A percentile compares a stretch with the other conserved stretches of the same genome.
Conservation (phyloP, 2,113 vertebrate genomes). For the Morone saxatilis region DNA sequence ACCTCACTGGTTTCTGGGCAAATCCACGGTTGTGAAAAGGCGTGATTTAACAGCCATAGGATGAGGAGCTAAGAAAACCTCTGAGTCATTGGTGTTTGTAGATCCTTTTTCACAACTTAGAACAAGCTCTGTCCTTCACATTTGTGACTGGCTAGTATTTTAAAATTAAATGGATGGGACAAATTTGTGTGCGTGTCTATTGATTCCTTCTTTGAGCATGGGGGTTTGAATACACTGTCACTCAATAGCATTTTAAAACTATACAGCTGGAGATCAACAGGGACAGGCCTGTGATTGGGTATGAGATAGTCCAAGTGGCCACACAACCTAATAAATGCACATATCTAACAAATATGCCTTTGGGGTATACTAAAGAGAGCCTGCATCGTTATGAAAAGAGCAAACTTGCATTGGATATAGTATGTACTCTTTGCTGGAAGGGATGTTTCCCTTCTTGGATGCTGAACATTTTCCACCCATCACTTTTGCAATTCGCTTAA, state of each 20-base stretch:
- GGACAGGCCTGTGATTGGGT: neutral
- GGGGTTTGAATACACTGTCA: neutral
- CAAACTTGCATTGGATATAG: neutral
- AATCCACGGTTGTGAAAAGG: neutral
- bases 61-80: conserved; percentile 1
- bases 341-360: neutral
- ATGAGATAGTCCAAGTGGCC: neutral
- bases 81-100: neutral
- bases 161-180: neutral
- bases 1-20: neutral
- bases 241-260: neutral
- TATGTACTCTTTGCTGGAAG: neutral
- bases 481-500: conserved; percentile 11
- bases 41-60: conserved; percentile 15
- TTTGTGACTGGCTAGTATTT: neutral
- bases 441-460: conserved; percentile 1
- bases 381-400: neutral
- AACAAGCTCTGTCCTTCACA: neutral
- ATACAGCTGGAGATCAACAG: neutral
- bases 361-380: neutral
- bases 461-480: conserved; percentile 9
- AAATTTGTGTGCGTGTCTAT: neutral
- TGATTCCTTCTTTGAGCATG: too few species aligned
- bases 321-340: neutral
- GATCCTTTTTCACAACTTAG: neutral